Evolutionary conservation across 2,797 vertebrate species (phyloP).

Genomic region (Mallotus villosus): DNA sequence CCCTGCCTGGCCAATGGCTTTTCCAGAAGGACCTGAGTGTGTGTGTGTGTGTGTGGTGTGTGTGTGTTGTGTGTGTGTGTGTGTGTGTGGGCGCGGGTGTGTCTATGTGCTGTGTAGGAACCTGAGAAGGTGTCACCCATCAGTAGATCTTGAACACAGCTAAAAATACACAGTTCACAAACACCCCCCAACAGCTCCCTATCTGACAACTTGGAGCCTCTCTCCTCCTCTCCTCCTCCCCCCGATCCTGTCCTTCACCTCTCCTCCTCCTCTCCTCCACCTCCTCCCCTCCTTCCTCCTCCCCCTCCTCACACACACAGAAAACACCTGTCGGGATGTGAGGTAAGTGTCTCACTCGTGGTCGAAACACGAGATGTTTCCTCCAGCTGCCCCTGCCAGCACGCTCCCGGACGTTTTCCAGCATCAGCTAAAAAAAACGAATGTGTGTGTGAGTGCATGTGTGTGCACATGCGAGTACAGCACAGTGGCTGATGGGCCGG

Average conservation of each 20-base stretch:
- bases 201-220: too few relatives aligned
- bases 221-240: too few relatives aligned
- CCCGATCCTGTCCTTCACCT: background rate
- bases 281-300: too few relatives aligned
- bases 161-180: slow-evolving; percentile 41
- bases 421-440: background rate
- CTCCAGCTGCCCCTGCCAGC: background rate
- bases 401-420: background rate
- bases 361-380: background rate
- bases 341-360: background rate
- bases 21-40: slow-evolving; percentile 37
- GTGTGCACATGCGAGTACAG: background rate
- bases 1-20: slow-evolving; percentile 28
- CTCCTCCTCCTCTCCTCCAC: background rate
- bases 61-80: background rate
- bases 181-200: slow-evolving; percentile 18
- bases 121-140: slow-evolving; percentile 43
- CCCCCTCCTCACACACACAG: too few relatives aligned
- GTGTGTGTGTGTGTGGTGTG: background rate
- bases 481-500: background rate
- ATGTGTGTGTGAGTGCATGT: slow-evolving; percentile 11
- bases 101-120: slow-evolving; percentile 22
- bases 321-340: slow-evolving; percentile 9
- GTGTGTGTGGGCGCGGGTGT: background rate
- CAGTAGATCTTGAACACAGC: slow-evolving; percentile 46